A percentile compares a stretch with the other conserved stretches of the same genome.
Conservation (phyloP, 2,888 invertebrate species). For the Dastarcus helophoroides region DNA sequence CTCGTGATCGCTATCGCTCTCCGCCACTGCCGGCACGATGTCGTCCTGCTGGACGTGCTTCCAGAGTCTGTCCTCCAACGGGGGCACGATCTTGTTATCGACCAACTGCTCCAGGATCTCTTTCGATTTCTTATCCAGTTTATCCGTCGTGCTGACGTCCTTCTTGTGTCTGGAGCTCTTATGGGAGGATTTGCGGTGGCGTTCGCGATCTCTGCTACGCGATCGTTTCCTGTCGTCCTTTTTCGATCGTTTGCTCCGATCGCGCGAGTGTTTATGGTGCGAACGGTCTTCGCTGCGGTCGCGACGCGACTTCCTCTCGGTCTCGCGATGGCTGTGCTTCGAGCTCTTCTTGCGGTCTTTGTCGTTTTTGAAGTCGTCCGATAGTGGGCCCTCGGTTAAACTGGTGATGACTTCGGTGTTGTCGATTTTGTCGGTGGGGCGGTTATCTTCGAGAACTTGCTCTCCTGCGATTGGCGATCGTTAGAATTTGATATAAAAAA, state of each 20-base stretch:
- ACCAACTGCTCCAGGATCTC: slow-evolving; percentile 36
- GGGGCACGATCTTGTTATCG: slow-evolving; percentile 36
- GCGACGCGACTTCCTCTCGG: too few species aligned
- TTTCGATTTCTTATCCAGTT: slow-evolving; percentile 35
- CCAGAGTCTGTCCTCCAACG: slow-evolving; percentile 43
- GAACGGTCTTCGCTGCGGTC: slow-evolving; percentile 21
- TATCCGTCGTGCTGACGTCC: slow-evolving; percentile 27
- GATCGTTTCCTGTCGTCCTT: slow-evolving; percentile 25
- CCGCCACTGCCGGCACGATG: slow-evolving; percentile 32
- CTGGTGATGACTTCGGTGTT: slow-evolving; percentile 34
- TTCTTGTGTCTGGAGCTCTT: slow-evolving; percentile 34
- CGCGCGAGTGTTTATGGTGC: slow-evolving; percentile 22
- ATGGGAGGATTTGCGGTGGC: slow-evolving; percentile 29
- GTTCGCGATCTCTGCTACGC: slow-evolving; percentile 22
- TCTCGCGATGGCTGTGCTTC: slow-evolving; percentile 20
- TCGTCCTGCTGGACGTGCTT: slow-evolving; percentile 40
- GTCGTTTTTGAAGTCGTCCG: slow-evolving; percentile 17
- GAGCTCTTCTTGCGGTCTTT: slow-evolving; percentile 23
- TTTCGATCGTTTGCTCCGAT: slow-evolving; percentile 19
- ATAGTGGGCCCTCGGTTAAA: slow-evolving; percentile 28
- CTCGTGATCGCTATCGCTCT: slow-evolving; percentile 62
- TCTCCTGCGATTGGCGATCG: too few species aligned
- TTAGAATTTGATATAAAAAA: neutral
- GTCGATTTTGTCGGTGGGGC: slow-evolving; percentile 48
- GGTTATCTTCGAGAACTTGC: slow-evolving; percentile 46